phyloP scores from a whole-genome alignment of 2,888 invertebrate species.

The Heliconius sara region DNA sequence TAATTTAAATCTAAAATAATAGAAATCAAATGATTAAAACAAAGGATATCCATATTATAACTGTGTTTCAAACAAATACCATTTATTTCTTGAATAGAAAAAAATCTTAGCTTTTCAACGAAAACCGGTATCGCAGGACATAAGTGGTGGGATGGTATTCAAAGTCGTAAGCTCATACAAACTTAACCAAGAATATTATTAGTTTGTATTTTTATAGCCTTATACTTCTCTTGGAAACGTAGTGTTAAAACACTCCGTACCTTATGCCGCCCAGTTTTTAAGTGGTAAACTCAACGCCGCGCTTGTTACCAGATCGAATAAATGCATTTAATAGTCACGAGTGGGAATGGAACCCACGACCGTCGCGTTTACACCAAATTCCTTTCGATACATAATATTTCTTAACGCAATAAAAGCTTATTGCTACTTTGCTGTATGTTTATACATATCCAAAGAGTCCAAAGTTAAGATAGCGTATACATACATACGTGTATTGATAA shows the following conservation, averaged over 20 bases:
- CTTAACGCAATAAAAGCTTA: neutral
- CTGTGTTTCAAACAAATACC: conserved; percentile 39
- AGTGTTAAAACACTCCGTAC: neutral
- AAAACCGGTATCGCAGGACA: conserved; percentile 46
- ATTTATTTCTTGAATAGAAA: conserved; percentile 43
- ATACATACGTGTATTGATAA: neutral
- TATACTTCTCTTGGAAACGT: neutral
- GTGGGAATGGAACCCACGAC: no score
- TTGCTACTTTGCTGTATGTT: neutral
- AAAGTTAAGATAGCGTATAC: neutral
- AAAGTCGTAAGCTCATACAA: conserved; percentile 3
- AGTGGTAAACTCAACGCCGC: no score
- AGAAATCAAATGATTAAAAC: neutral
- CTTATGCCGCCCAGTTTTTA: no score
- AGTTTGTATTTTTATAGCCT: neutral
- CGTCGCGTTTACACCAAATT: no score
- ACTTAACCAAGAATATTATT: neutral
- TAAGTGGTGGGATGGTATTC: conserved; percentile 36
- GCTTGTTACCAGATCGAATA: no score
- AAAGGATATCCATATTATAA: conserved; percentile 36
- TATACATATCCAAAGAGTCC: neutral
- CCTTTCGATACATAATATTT: no score
- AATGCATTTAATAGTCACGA: no score
- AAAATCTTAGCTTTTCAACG: conserved; percentile 44
- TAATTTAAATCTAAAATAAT: neutral